Base-by-base conservation (phyloP, 2,113 vertebrate species). In the Gobiocypris rarus region DNA sequence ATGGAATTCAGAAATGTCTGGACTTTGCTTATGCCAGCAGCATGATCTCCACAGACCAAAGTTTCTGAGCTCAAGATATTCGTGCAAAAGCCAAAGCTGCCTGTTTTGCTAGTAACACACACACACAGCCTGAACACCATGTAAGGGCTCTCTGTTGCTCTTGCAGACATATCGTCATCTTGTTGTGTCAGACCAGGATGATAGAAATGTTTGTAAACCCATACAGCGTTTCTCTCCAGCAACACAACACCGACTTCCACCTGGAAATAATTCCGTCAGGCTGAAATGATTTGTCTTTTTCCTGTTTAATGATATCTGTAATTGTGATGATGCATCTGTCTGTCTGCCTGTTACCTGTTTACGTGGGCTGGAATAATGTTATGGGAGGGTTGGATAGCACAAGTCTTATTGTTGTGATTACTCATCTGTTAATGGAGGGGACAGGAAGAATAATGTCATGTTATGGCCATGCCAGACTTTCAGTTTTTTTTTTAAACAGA, bases 1-100 rank as follows among this genome's bases (percentile, higher is more conserved):
- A 84, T 84, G 59, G 74, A 88, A 87, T 88, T 89, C 87, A 84
- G 43, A 58, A n/a, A 69, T 61, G 85, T 90, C 85, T 89, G 82
- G 83, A 38, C 22, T 56, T 19, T 4, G 13, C 58, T 81, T 31
- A 10, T 83, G 87, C 87, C 87, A 87, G 76, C 78, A 78, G 74
- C 59, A 15, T 45, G 50, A 56, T 59, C 84, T 86, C 48, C 22
- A 78, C 38, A 82, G 79, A 85, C 50, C 26, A 71, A 61, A 48
- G 24, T 15, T 28, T 45, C 48, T 77, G 45, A 77, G 11, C 58
- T 43, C 14, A 48, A 70, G 24, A 76, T 75, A 63, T 10, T 38
- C 45, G 4, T 82, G 28, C 74, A 76, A 76, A 75, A n/a, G 3
- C 22, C 58, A 56, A 58, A n/a, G 34, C 65, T 11, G 28, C 74